Evolutionary conservation across 2,888 invertebrate genomes (phyloP).

Genomic region (Amphimallon solstitiale): DNA sequence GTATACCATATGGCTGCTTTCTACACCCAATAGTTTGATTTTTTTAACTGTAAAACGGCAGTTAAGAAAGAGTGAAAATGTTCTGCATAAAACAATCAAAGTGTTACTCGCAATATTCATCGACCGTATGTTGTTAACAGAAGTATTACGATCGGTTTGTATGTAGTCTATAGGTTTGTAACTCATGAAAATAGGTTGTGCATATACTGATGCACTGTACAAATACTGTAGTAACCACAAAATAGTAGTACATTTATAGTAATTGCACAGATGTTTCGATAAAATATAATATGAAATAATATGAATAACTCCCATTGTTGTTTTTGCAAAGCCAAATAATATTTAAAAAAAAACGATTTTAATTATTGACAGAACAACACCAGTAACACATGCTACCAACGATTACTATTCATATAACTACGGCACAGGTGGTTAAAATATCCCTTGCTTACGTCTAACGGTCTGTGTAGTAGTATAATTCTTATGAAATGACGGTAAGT

Average conservation of each 20-base stretch:
- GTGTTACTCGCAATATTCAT: slow-evolving; percentile 20
- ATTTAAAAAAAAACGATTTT: not conserved
- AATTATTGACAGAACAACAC: slow-evolving; percentile 3
- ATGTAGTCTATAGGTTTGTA: not conserved
- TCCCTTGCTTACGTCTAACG: not conserved
- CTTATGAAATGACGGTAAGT: too few relatives aligned
- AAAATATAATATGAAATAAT: not conserved
- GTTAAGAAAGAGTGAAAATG: slow-evolving; percentile 10
- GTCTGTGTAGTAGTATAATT: not conserved
- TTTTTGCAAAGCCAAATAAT: not conserved
- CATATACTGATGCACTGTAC: too few relatives aligned
- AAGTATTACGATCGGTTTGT: not conserved
- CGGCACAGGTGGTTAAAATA: not conserved
- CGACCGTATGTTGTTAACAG: slow-evolving; percentile 15
- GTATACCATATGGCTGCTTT: slow-evolving; percentile 11
- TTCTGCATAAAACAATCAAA: slow-evolving; percentile 9
- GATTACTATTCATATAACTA: too few relatives aligned
- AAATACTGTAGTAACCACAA: not conserved
- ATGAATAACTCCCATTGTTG: not conserved
- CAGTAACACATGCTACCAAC: slow-evolving; percentile 1
- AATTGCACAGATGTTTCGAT: slow-evolving; percentile 1
- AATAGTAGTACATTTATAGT: not conserved
- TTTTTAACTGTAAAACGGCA: not conserved
- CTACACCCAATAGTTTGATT: not conserved
- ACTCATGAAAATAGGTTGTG: slow-evolving; percentile 2